phyloP scores from a whole-genome alignment of 1,140 invertebrate species.

The Trissolcus basalis region DNA sequence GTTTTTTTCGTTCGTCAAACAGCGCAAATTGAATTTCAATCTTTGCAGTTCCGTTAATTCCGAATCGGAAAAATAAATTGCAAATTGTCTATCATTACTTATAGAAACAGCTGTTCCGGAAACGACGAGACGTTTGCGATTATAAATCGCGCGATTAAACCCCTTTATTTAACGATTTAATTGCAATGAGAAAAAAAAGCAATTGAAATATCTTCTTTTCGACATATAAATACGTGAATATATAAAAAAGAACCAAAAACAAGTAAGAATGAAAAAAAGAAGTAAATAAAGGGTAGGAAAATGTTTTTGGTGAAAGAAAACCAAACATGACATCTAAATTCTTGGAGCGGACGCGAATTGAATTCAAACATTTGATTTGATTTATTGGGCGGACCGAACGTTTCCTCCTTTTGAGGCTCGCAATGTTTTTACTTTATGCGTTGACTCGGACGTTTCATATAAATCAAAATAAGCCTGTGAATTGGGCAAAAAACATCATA shows the following conservation, averaged over 20 bases:
- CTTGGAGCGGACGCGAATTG: constrained; percentile 14
- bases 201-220: too few relatives aligned
- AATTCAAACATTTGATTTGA: constrained; percentile 26
- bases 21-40: not conserved
- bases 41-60: not conserved
- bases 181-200: too few relatives aligned
- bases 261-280: too few relatives aligned
- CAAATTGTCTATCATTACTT: not conserved
- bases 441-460: constrained; percentile 4
- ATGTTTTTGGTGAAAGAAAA: too few relatives aligned
- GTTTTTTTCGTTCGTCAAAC: too few relatives aligned
- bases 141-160: too few relatives aligned
- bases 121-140: not conserved
- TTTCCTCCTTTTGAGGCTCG: constrained; percentile 23
- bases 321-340: constrained; percentile 8
- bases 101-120: not conserved
- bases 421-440: constrained; percentile 23
- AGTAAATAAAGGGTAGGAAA: too few relatives aligned
- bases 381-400: constrained; percentile 23
- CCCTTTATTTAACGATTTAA: too few relatives aligned
- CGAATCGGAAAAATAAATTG: not conserved
- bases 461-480: constrained; percentile 34
- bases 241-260: too few relatives aligned
- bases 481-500: not conserved
- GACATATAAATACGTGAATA: too few relatives aligned